Conservation (phyloP, 2,797 vertebrate species). For the Xyrichtys novacula region DNA sequence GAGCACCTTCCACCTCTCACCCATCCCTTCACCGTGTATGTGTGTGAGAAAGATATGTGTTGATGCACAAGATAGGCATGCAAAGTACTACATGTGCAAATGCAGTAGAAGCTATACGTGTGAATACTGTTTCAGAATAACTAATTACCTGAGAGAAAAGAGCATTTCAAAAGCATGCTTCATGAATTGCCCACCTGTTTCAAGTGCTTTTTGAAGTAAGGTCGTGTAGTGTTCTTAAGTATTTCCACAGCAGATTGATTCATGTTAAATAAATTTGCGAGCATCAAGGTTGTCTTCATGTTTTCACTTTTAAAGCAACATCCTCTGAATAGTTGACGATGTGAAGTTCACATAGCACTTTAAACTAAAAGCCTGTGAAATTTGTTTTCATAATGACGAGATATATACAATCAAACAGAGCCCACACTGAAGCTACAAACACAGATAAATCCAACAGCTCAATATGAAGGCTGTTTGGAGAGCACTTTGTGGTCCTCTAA, state of each 20-base stretch:
- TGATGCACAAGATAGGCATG: slow-evolving; percentile 16
- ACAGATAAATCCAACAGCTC: slow-evolving; percentile 18
- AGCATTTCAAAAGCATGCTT: slow-evolving; percentile 11
- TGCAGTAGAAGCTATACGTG: slow-evolving; percentile 12
- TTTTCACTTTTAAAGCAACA: slow-evolving; percentile 7
- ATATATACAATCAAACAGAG: slow-evolving; percentile 33
- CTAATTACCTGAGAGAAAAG: not conserved
- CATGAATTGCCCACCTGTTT: slow-evolving; percentile 13
- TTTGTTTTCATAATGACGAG: slow-evolving; percentile 20
- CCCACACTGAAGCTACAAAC: not conserved
- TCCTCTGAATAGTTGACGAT: slow-evolving; percentile 9
- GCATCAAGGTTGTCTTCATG: slow-evolving; percentile 18
- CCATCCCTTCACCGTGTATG: slow-evolving; percentile 28
- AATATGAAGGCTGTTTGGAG: slow-evolving; percentile 43
- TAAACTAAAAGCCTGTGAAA: slow-evolving; percentile 41
- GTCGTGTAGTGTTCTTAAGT: slow-evolving; percentile 8
- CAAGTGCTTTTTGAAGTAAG: not conserved
- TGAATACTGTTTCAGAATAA: slow-evolving; percentile 9
- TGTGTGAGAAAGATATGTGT: slow-evolving; percentile 38
- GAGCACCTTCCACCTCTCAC: slow-evolving; percentile 50
- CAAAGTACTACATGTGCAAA: slow-evolving; percentile 7
- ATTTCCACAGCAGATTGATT: slow-evolving; percentile 12
- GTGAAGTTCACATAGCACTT: slow-evolving; percentile 1
- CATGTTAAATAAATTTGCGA: slow-evolving; percentile 14
- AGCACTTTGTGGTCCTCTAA: slow-evolving; percentile 46